phyloP scores from a whole-genome alignment of 2,888 invertebrate species.

The Seira musarum region DNA sequence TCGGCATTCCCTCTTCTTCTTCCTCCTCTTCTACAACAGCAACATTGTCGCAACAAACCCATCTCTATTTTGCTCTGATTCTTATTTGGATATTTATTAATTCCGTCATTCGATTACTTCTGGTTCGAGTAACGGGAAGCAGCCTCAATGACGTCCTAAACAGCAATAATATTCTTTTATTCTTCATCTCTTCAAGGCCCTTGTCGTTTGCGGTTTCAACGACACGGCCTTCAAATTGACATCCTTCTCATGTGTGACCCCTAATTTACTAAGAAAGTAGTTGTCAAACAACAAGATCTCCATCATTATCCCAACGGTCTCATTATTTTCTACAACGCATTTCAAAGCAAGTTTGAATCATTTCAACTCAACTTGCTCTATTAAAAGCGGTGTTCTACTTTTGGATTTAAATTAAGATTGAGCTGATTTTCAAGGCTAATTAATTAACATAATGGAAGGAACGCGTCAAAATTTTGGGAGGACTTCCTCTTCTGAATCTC shows the following conservation, averaged over 20 bases:
- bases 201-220: constrained; percentile 39
- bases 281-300: constrained; percentile 58
- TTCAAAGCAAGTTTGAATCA: no score
- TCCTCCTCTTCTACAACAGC: constrained; percentile 34
- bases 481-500: constrained; percentile 42
- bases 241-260: constrained; percentile 56
- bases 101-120: not conserved
- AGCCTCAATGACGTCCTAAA: not conserved
- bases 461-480: not conserved
- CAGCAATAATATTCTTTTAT: not conserved
- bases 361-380: not conserved
- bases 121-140: not conserved
- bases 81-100: not conserved
- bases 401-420: no score
- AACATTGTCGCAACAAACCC: constrained; percentile 19
- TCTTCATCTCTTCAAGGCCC: constrained; percentile 34
- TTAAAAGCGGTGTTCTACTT: no score
- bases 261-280: constrained; percentile 44
- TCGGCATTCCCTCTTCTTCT: constrained; percentile 43
- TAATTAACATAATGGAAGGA: not conserved
- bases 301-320: constrained; percentile 58
- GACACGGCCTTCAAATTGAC: constrained; percentile 49
- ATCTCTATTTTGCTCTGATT: constrained; percentile 35
- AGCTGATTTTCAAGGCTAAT: constrained; percentile 16
- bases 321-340: constrained; percentile 13